A percentile compares a stretch with the other conserved stretches of the same genome.
Evolutionary conservation across 2,113 vertebrate genomes (phyloP).

Genomic region (Etheostoma cragini): DNA sequence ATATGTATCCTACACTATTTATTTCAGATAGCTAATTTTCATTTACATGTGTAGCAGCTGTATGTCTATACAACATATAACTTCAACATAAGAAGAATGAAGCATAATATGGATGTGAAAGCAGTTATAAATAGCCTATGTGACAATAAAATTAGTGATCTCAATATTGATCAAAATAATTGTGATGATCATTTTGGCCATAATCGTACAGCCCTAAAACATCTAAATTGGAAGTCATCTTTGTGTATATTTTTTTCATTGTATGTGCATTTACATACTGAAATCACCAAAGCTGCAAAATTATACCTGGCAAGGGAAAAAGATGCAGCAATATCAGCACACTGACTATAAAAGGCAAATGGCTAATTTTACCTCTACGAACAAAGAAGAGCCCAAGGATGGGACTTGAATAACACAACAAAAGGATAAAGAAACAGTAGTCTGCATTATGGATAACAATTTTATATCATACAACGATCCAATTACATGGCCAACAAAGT

Average conservation of each 20-base stretch:
- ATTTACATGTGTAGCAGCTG: too few relatives aligned
- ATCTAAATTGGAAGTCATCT: background rate
- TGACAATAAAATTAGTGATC: too few relatives aligned
- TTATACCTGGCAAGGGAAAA: constrained; percentile 1
- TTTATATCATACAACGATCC: constrained; percentile 21
- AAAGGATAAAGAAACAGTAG: constrained; percentile 4
- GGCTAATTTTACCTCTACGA: constrained; percentile 21
- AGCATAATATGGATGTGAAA: too few relatives aligned
- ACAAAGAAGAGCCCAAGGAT: constrained; percentile 26
- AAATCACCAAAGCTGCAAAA: constrained; percentile 19
- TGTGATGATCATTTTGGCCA: too few relatives aligned
- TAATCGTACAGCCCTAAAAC: background rate
- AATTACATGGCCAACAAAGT: constrained; percentile 34
- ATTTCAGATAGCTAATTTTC: too few relatives aligned
- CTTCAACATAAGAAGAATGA: too few relatives aligned
- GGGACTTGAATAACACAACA: constrained; percentile 1
- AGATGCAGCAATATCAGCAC: background rate
- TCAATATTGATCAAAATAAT: too few relatives aligned
- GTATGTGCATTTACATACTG: constrained; percentile 2
- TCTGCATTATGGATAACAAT: background rate
- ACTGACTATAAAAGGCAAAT: constrained; percentile 23
- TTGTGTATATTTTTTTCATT: constrained; percentile 4
- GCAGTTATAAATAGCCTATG: too few relatives aligned
- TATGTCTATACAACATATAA: too few relatives aligned
- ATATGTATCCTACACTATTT: too few relatives aligned